Base-by-base conservation (phyloP, 2,888 invertebrate species). In the Caenorhabditis sp. region DNA sequence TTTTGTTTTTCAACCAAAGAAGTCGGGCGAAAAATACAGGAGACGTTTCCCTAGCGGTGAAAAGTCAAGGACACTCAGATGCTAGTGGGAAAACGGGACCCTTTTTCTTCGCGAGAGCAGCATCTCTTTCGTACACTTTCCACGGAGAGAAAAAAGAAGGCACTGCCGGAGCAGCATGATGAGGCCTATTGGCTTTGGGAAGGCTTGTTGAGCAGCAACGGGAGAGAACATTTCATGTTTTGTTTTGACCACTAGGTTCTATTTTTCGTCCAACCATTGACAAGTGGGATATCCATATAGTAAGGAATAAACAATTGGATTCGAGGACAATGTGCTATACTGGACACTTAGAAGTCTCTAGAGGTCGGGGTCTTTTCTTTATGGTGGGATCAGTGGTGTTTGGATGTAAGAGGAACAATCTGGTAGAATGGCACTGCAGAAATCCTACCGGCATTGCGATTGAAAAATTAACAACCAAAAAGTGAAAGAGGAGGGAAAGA, bases 81-180 rank as follows among this genome's bases (percentile, higher is more conserved):
- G 74, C 26, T 38, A 49, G 63, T 54, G 61, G 51, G 64, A 66
- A 66, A 49, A 22, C 19, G 54, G 31, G 47, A 19, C 26, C 64
- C 54, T 72, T 61, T 61, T 41, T 63, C 26, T 44, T 38, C 38
- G 12, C 22, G 8, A 35, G 35, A n/a, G 51, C 47, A 10, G 51
- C 68, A 54, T 74, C 74, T 54, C 74, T 64, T 74, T 74, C 74
- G 74, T 74, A 74, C 74, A 74, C 74, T 74, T 74, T 64, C n/a
- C 19, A 54, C 41, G 22, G 58, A 63, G 44, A 68, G 22, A 22
- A 51, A 24, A 19, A 51, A 14, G 54, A 22, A 77, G 47, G 58
- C 61, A 54, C 72, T 47, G 64, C 64, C 41, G 44, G 64, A n/a
- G 28, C 68, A 51, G 63, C 54, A 72, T 79, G 70, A 79, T 79